Evolutionary conservation across 2,113 vertebrate species (phyloP).

Genomic region (Bothrops jararaca): DNA sequence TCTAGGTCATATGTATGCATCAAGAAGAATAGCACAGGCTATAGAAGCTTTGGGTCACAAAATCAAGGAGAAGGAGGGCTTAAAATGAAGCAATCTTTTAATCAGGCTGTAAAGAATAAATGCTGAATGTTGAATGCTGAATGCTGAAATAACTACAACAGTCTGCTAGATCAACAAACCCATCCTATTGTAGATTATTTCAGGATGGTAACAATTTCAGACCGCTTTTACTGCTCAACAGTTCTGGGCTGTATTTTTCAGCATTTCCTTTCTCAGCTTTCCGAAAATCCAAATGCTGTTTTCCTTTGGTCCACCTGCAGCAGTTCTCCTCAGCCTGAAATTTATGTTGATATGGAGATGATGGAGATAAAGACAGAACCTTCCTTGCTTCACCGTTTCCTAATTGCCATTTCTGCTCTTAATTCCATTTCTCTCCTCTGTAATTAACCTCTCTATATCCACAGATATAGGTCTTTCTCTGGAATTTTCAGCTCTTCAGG

Average conservation of each 20-base stretch:
- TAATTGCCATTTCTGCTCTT: neutral
- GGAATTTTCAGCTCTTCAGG: neutral
- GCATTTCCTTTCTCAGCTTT: neutral
- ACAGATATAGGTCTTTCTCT: neutral
- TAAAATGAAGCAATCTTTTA: neutral
- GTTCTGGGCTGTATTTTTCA: neutral
- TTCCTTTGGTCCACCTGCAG: neutral
- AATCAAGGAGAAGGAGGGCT: neutral
- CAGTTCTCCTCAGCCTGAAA: neutral
- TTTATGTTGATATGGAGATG: neutral
- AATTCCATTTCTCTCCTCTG: neutral
- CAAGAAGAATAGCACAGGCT: neutral
- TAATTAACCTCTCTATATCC: neutral
- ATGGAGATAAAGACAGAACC: neutral
- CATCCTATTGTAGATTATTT: neutral
- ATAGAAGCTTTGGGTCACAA: neutral
- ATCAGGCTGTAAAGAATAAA: neutral
- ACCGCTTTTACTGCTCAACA: neutral
- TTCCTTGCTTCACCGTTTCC: neutral
- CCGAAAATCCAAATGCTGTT: neutral
- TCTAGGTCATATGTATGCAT: neutral
- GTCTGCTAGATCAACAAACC: constrained; percentile 28
- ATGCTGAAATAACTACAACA: neutral
- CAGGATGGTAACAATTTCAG: neutral
- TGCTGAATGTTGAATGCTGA: neutral